Evolutionary conservation across 2,888 invertebrate genomes (phyloP).

Genomic region (Rotaria sp.): DNA sequence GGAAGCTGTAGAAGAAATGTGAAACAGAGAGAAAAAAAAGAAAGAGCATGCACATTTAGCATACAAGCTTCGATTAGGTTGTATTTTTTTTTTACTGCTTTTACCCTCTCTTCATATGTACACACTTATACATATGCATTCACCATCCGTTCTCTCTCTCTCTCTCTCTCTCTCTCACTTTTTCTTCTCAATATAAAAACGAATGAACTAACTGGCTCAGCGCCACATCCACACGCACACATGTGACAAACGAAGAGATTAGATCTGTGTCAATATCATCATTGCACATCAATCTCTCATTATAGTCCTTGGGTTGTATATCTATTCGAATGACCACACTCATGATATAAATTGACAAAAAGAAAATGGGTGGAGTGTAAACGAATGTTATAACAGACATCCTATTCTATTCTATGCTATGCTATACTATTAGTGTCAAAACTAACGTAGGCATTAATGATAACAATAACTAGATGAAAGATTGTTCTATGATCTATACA

Average conservation of each 20-base stretch:
- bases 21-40: conserved; percentile 20
- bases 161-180: not conserved
- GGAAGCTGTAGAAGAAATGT: not conserved
- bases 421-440: not conserved
- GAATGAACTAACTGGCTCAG: not conserved
- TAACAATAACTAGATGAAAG: not conserved
- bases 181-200: not conserved
- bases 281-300: not conserved
- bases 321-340: not conserved
- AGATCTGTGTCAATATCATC: not conserved
- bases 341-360: not conserved
- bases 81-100: conserved; percentile 6
- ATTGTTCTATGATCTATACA: not conserved
- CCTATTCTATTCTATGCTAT: not conserved
- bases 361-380: not conserved
- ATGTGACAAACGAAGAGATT: not conserved
- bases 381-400: not conserved
- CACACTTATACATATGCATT: not conserved
- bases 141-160: not conserved
- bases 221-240: not conserved
- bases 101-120: not conserved
- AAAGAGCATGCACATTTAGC: not conserved
- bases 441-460: not conserved
- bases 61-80: not conserved
- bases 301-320: not conserved